These are phyloP conservation scores for Calephelis nemesis DNA, from an alignment of 1,140 invertebrate species.

Conservation along the genomic window DNA sequence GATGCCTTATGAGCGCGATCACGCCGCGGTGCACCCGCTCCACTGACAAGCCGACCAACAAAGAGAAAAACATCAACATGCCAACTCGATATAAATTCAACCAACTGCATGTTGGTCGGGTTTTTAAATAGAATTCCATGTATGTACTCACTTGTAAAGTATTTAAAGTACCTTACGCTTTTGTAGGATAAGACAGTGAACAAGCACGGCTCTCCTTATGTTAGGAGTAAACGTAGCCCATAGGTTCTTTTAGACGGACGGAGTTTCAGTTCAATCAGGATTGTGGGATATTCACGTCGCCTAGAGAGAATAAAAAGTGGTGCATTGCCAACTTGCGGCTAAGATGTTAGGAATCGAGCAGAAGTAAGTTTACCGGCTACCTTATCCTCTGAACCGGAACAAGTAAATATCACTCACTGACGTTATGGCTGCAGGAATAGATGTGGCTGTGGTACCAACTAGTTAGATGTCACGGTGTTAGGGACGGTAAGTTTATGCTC, in stretches of 20 bases:
- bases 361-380: background rate
- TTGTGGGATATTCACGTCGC: background rate
- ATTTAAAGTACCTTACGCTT: background rate
- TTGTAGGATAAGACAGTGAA: too few species aligned
- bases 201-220: background rate
- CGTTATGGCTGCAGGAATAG: too few species aligned
- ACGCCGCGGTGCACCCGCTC: slow-evolving; percentile 3
- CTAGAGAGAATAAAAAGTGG: too few species aligned
- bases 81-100: background rate
- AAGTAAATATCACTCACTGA: too few species aligned
- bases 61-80: slow-evolving; percentile 12
- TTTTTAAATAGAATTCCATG: background rate
- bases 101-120: background rate
- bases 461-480: too few species aligned
- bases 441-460: too few species aligned
- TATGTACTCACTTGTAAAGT: background rate
- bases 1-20: slow-evolving; percentile 3
- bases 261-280: too few species aligned
- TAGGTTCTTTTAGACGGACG: background rate
- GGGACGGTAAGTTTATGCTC: too few species aligned
- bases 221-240: background rate
- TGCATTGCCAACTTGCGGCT: too few species aligned
- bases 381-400: too few species aligned
- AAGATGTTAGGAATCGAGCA: background rate
- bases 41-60: slow-evolving; percentile 6